Percentiles rank a stretch among this genome's conserved stretches.
Conservation (phyloP, 2,797 vertebrate species). For the Triplophysa yarkandensis region DNA sequence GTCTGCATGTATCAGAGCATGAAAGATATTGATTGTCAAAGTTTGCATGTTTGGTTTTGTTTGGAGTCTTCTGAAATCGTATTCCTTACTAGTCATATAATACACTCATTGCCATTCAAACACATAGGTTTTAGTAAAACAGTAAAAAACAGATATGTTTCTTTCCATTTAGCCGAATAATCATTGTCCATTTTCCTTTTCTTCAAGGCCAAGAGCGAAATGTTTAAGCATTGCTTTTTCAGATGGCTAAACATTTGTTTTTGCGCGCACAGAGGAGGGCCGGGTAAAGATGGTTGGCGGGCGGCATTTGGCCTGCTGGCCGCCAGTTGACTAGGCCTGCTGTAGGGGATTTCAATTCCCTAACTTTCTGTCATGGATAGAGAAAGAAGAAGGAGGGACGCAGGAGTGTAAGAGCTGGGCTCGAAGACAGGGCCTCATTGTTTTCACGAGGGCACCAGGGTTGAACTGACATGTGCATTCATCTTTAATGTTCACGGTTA, state of each 20-base stretch:
- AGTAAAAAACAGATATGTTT: not conserved
- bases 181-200: not conserved
- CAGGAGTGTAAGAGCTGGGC: slow-evolving; percentile 38
- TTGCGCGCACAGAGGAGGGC: too few species aligned
- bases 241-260: too few species aligned
- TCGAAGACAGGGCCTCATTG: slow-evolving; percentile 57
- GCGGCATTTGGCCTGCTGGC: too few species aligned
- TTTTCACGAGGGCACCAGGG: slow-evolving; percentile 60
- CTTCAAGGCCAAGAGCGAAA: not conserved
- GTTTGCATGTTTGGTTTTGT: slow-evolving; percentile 4
- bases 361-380: slow-evolving; percentile 17
- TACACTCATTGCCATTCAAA: not conserved
- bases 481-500: slow-evolving; percentile 56
- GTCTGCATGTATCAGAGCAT: not conserved
- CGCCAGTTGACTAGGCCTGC: not conserved
- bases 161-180: too few species aligned
- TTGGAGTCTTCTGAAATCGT: slow-evolving; percentile 6
- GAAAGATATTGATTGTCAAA: slow-evolving; percentile 2
- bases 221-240: not conserved
- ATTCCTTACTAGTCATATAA: not conserved
- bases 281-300: too few species aligned
- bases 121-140: not conserved
- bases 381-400: not conserved
- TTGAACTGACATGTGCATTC: slow-evolving; percentile 55
- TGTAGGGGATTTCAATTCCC: slow-evolving; percentile 1